Conservation (phyloP, 2,113 vertebrate species). For the Tupaia tana region DNA sequence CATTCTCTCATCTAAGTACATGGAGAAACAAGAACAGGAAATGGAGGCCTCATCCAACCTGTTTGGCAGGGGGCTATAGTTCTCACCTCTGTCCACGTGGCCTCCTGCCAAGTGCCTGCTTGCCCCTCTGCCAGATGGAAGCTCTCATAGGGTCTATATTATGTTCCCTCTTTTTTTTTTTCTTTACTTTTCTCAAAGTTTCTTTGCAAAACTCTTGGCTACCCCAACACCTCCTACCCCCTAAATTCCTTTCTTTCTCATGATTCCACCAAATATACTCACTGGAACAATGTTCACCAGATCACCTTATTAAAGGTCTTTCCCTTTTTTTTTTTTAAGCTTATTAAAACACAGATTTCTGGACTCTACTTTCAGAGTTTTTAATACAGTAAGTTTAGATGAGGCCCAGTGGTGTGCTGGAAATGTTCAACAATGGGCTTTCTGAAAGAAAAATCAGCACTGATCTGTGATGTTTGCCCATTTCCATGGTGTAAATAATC, state of each 20-base stretch:
- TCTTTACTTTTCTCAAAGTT: not conserved
- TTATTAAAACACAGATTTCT: not conserved
- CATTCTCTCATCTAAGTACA: not conserved
- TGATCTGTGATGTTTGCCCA: not conserved
- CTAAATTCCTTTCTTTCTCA: not conserved
- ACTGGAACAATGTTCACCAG: no score
- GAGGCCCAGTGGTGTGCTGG: not conserved
- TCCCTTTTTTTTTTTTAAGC: not conserved
- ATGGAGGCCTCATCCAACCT: not conserved
- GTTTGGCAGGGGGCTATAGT: no score
- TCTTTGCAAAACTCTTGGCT: not conserved
- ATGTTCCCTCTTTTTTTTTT: not conserved
- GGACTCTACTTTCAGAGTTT: not conserved
- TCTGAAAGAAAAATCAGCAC: not conserved
- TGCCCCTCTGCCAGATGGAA: not conserved
- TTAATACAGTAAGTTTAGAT: not conserved
- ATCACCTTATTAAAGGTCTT: not conserved
- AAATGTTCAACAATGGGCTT: not conserved
- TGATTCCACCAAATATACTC: not conserved
- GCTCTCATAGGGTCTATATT: not conserved
- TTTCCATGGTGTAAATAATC: not conserved
- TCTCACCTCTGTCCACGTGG: not conserved
- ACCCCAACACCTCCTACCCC: not conserved
- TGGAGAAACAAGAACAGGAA: not conserved
- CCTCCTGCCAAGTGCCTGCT: not conserved